A percentile compares a stretch with the other conserved stretches of the same genome.
phyloP scores from a whole-genome alignment of 2,888 invertebrate species.

The Caenorhabditis auriculariae region DNA sequence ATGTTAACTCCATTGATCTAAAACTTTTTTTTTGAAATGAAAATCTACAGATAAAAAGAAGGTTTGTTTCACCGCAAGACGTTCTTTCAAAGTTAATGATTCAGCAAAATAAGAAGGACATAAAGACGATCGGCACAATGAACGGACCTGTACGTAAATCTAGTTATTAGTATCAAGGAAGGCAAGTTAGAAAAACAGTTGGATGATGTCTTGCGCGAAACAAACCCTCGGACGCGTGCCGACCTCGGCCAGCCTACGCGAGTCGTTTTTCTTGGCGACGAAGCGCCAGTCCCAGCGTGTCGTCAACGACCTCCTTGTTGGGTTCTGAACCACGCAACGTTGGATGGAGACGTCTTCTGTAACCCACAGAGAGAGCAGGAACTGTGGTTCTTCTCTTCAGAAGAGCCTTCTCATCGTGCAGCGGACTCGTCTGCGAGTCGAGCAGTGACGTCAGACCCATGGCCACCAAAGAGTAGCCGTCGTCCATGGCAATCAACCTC shows the following conservation, averaged over 20 bases:
- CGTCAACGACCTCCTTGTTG: constrained; percentile 77
- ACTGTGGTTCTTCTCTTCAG: constrained; percentile 21
- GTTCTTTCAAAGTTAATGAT: too few relatives aligned
- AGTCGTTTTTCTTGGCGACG: constrained; percentile 76
- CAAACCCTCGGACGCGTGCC: constrained; percentile 64
- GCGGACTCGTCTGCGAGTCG: constrained; percentile 8
- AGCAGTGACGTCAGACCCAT: constrained; percentile 16
- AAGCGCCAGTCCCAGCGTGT: constrained; percentile 95
- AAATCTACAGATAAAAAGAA: too few relatives aligned
- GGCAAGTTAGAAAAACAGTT: too few relatives aligned
- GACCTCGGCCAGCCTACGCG: constrained; percentile 45
- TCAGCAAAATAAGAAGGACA: too few relatives aligned
- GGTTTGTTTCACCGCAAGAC: constrained; percentile 5
- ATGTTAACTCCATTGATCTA: constrained; percentile 45
- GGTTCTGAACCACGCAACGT: constrained; percentile 5
- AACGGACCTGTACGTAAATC: too few relatives aligned
- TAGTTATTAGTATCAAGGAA: too few relatives aligned
- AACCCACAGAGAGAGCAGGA: constrained; percentile 7
- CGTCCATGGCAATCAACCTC: constrained; percentile 22
- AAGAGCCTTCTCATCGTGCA: constrained; percentile 10
- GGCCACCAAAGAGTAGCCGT: constrained; percentile 20
- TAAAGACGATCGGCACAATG: background rate
- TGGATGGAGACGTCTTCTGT: background rate
- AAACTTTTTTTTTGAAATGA: constrained; percentile 1
- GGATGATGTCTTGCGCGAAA: constrained; percentile 1